Conservation (phyloP, 1,140 invertebrate genomes). For the Trichonephila inaurata region DNA sequence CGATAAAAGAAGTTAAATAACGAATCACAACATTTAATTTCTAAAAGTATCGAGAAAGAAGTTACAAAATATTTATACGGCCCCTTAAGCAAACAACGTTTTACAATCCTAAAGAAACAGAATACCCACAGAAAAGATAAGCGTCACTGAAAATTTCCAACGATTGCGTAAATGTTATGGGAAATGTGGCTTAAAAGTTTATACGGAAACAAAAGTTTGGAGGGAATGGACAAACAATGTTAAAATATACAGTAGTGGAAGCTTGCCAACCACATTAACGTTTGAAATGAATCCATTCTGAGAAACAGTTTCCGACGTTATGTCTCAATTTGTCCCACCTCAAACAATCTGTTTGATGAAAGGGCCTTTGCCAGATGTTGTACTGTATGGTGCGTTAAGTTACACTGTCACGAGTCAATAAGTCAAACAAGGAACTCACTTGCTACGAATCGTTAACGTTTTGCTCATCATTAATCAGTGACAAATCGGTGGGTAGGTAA, state of each 20-base stretch:
- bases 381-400: slow-evolving; percentile 1
- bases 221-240: slow-evolving; percentile 1
- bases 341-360: slow-evolving; percentile 43
- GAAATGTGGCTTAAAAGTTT: slow-evolving; percentile 12
- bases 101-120: background rate
- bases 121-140: background rate
- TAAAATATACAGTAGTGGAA: slow-evolving; percentile 37
- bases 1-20: too few species aligned
- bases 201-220: background rate
- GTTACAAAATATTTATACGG: background rate
- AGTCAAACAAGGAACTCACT: slow-evolving; percentile 38
- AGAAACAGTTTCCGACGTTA: slow-evolving; percentile 12
- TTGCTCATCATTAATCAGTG: slow-evolving; percentile 51
- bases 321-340: slow-evolving; percentile 51
- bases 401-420: slow-evolving; percentile 47
- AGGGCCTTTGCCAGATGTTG: slow-evolving; percentile 33
- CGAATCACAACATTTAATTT: background rate
- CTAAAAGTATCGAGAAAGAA: background rate
- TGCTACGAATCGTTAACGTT: slow-evolving; percentile 49
- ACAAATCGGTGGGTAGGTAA: background rate
- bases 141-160: background rate
- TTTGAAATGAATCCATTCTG: slow-evolving; percentile 31
- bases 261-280: slow-evolving; percentile 25
- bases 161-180: background rate
- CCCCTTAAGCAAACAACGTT: background rate